Evolutionary conservation across 2,888 invertebrate species (phyloP), one percentile per base, ranked within the genome.

Genomic region (Trichopoda pennipes): DNA sequence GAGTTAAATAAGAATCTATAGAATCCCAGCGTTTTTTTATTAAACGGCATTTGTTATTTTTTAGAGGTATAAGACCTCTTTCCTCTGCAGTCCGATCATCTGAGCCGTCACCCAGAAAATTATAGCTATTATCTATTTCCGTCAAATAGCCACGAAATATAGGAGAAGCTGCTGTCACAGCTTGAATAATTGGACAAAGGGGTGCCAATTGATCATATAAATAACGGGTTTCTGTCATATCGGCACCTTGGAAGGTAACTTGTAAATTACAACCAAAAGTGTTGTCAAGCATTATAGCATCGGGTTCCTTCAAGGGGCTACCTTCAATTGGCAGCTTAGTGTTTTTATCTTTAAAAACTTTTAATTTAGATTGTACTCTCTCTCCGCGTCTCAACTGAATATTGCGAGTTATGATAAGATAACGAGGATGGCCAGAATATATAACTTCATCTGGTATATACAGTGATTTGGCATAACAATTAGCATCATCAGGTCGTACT

Each of bases 221-320:
- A 49, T 96, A 96, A 84, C 98, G 93, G 4, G 99, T 99, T 92
- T 99, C 99, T 55, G 94, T 94, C 84, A 99, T 98, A 90, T 98
- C 98, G 91, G 98, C 98, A 0, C 99, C 99, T 84, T 91, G 91
- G 92, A 99, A 99, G 64, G 98, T 98, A 72, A 98, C 93, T 91
- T 99, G 99, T 42, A 99, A 93, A 90, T 99, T 99, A 88, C 97
- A 99, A 70, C 99, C 99, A 91, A 99, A 99, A 28, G 99, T 99
- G 1, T 98, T 97, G 91, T 99, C 99, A 95, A 99, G 95, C 89
- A 99, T 98, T 84, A 99, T 96, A 88, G 98, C 97, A 92, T 99
- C 96, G 0, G 96, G 96, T 87, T 94, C 92, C 0, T 96, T 95
- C 0, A 93, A 93, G 64, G 94, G 94, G 7, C 95, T 94, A 85